These are phyloP conservation scores for Eunapius fragilis DNA, from an alignment of 37 sponge, comb jelly and placozoan genomes.

Conservation along the genomic window DNA sequence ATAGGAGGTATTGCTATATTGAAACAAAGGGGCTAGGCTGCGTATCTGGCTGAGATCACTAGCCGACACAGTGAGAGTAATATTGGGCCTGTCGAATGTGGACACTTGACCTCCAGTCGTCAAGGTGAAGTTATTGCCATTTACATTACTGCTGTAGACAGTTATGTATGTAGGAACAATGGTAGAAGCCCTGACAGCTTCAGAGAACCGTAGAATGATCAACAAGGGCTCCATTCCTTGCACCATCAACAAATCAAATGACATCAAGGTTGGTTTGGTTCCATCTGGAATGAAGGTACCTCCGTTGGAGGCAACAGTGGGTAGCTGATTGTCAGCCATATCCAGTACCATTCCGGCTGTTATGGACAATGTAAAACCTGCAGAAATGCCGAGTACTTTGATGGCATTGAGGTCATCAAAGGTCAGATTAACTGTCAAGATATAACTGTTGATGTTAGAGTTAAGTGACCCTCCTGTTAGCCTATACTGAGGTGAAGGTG, in stretches of 20 bases:
- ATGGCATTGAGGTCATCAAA: slow-evolving; percentile 77
- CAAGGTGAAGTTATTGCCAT: slow-evolving; percentile 48
- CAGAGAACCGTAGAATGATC: slow-evolving; percentile 84
- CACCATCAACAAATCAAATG: slow-evolving; percentile 82
- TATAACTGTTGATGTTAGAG: slow-evolving; percentile 29
- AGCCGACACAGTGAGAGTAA: slow-evolving; percentile 59
- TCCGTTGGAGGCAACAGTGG: not conserved
- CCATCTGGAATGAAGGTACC: slow-evolving; percentile 38
- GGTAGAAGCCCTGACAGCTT: slow-evolving; percentile 63
- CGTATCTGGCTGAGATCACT: slow-evolving; percentile 67
- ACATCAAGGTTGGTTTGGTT: slow-evolving; percentile 60
- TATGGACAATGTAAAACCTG: slow-evolving; percentile 29
- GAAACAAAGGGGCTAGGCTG: slow-evolving; percentile 61
- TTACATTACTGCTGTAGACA: not conserved
- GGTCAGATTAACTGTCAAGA: slow-evolving; percentile 52
- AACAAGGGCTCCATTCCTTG: slow-evolving; percentile 77
- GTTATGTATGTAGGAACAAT: not conserved
- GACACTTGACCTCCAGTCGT: slow-evolving; percentile 32
- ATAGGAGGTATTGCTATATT: slow-evolving; percentile 43
- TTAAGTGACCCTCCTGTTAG: slow-evolving; percentile 68
- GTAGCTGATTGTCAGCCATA: slow-evolving; percentile 57
- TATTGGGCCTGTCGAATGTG: slow-evolving; percentile 40
- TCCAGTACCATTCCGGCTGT: slow-evolving; percentile 60
- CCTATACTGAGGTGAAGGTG: slow-evolving; percentile 30
- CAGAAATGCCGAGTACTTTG: slow-evolving; percentile 47